phyloP scores from a whole-genome alignment of 2,113 vertebrate genomes.

The Elgaria multicarinata region DNA sequence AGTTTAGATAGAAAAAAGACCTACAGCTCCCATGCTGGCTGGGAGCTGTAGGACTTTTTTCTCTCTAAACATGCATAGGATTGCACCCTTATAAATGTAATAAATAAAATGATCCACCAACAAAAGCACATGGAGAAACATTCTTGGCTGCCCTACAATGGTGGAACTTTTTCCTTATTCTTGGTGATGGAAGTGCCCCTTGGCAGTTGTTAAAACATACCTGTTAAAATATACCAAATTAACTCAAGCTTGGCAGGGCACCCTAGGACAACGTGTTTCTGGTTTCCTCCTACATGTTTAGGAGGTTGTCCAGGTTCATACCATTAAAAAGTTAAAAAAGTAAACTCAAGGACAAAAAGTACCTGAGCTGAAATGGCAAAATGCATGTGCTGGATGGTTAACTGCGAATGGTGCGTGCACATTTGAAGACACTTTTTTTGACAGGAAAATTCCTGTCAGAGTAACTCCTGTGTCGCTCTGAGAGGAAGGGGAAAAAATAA shows the following conservation, averaged over 20 bases:
- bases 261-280: not conserved
- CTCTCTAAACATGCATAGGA: no score
- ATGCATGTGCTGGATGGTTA: not conserved
- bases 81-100: no score
- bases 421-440: not conserved
- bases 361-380: not conserved
- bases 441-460: not conserved
- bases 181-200: not conserved
- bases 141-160: no score
- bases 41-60: no score
- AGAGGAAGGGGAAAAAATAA: no score
- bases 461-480: not conserved
- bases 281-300: not conserved
- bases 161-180: not conserved
- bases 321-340: not conserved
- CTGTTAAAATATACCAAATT: no score
- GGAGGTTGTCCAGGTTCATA: not conserved
- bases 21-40: no score
- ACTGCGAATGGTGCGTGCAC: no score
- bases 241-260: not conserved
- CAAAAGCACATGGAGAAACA: not conserved
- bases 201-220: no score
- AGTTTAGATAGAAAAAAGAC: no score
- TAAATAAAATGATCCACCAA: not conserved
- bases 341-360: not conserved